A percentile compares a stretch with the other conserved stretches of the same genome.
These are phyloP conservation scores for Petrocephalus schoutedeni DNA, from an alignment of 2,797 vertebrate species.

Conservation along the genomic window DNA sequence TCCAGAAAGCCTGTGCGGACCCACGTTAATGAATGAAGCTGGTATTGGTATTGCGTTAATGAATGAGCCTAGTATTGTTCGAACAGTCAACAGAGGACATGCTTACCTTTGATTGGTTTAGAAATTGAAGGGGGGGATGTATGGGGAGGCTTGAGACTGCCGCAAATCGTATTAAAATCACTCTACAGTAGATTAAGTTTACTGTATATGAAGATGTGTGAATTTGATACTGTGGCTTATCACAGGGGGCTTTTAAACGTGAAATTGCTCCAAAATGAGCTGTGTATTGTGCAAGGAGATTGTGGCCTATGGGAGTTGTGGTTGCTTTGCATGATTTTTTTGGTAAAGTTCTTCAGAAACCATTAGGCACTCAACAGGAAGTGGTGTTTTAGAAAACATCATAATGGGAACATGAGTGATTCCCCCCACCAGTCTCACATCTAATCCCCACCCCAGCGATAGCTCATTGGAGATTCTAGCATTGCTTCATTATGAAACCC, in stretches of 20 bases:
- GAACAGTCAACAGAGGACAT: background rate
- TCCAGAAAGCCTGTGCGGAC: background rate
- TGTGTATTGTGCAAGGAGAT: background rate
- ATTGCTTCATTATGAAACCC: background rate
- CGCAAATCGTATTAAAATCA: background rate
- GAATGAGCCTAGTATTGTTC: background rate
- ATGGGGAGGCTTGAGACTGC: background rate
- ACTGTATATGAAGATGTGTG: background rate
- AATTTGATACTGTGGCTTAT: background rate
- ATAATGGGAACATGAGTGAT: background rate
- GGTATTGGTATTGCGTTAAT: background rate
- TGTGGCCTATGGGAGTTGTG: background rate
- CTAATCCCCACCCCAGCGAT: background rate
- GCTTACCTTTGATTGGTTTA: background rate
- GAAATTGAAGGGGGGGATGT: background rate
- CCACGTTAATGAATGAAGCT: background rate
- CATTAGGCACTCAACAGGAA: background rate
- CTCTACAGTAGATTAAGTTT: background rate
- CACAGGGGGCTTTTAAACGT: background rate
- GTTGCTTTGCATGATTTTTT: background rate
- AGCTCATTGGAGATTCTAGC: background rate
- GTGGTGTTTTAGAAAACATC: background rate
- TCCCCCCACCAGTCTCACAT: background rate
- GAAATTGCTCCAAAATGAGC: conserved; percentile 1
- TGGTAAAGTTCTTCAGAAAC: background rate